These are phyloP conservation scores for Carlito syrichta DNA, from an alignment of 2,113 vertebrate genomes.

Conservation along the genomic window DNA sequence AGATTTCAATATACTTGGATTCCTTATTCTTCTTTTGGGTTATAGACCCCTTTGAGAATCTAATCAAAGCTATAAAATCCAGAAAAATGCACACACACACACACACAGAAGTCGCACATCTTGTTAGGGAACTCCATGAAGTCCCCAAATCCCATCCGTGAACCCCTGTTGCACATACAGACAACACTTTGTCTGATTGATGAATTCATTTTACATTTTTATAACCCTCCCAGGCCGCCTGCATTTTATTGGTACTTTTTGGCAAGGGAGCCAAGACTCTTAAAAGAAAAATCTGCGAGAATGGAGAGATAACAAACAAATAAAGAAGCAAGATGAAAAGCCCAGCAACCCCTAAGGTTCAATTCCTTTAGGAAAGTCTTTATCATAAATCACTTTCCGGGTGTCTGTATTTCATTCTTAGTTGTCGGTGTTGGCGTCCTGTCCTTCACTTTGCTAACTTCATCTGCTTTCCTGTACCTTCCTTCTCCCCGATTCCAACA, in stretches of 20 bases:
- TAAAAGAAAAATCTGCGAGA: constrained; percentile 1
- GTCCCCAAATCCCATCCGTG: not conserved
- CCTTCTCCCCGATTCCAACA: not conserved
- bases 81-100: not conserved
- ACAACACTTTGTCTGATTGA: not conserved
- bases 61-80: not conserved
- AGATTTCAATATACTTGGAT: not conserved
- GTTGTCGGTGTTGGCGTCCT: not conserved
- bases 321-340: not conserved
- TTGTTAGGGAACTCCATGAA: not conserved
- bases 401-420: not conserved
- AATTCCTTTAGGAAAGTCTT: not conserved
- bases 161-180: not conserved
- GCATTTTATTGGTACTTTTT: constrained; percentile 39
- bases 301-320: not conserved
- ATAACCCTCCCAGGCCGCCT: constrained; percentile 5
- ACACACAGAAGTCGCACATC: not conserved
- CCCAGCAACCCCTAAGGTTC: not conserved
- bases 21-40: not conserved
- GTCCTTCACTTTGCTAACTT: not conserved
- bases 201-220: constrained; percentile 54
- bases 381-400: not conserved
- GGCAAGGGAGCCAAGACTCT: not conserved
- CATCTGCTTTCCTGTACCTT: too few relatives aligned
- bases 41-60: not conserved